Conservation (phyloP, 2,888 invertebrate genomes). For the Acrobasis repandana region DNA sequence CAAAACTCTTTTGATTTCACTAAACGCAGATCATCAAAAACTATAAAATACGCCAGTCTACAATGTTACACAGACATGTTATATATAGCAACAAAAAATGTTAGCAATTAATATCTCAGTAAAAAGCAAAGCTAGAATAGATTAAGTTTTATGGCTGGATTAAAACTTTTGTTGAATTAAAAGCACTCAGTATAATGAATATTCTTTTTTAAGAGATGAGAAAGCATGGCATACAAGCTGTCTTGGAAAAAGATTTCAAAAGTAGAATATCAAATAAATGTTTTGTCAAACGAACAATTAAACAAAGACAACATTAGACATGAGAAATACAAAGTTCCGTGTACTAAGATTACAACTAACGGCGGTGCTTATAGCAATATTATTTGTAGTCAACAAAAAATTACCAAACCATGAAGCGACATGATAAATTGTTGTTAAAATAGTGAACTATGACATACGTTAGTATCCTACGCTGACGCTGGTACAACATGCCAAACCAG, state of each 20-base stretch:
- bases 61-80: constrained; percentile 24
- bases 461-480: constrained; percentile 47
- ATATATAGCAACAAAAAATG: constrained; percentile 7
- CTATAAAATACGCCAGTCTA: constrained; percentile 19
- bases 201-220: background rate
- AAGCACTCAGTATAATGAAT: background rate
- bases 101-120: background rate
- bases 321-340: background rate
- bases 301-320: constrained; percentile 10
- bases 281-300: background rate
- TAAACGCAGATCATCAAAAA: constrained; percentile 20
- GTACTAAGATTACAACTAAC: constrained; percentile 28
- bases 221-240: background rate
- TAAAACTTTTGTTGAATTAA: background rate
- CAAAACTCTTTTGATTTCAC: constrained; percentile 18
- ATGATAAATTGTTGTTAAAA: constrained; percentile 70
- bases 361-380: constrained; percentile 35
- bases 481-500: constrained; percentile 53
- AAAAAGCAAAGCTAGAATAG: background rate
- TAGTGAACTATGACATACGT: constrained; percentile 73
- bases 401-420: constrained; percentile 48
- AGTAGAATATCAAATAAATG: background rate
- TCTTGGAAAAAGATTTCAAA: background rate
- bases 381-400: constrained; percentile 47
- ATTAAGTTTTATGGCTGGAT: background rate